phyloP scores from a whole-genome alignment of 2,113 vertebrate genomes.

The Myrmecophaga tridactyla region DNA sequence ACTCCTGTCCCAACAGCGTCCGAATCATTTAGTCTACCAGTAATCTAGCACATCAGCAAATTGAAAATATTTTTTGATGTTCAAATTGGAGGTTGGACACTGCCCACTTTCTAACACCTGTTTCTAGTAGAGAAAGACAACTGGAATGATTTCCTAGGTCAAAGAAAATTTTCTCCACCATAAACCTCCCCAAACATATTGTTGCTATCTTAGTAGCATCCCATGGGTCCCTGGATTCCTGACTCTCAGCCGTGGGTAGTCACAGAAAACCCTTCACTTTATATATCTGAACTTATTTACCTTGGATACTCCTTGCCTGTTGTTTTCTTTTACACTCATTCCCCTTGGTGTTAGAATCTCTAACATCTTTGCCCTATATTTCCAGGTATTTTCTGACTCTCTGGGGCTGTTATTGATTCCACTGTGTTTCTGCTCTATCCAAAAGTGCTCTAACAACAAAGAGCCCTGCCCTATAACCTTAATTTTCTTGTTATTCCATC shows the following conservation, averaged over 20 bases:
- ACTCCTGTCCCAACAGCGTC: not conserved
- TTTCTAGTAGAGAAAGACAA: not conserved
- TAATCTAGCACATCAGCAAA: not conserved
- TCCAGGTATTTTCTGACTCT: not conserved
- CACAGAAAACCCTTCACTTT: not conserved
- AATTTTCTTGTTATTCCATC: not conserved
- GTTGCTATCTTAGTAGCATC: not conserved
- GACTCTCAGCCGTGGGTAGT: not conserved
- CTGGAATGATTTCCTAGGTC: not conserved
- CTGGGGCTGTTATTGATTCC: not conserved
- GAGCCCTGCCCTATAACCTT: not conserved
- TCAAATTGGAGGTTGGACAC: not conserved
- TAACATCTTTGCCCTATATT: not conserved
- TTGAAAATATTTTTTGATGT: not conserved
- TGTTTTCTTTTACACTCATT: not conserved
- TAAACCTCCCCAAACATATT: not conserved
- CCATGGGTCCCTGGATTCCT: not conserved
- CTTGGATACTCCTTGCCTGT: not conserved
- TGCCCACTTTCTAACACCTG: not conserved
- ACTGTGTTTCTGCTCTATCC: not conserved
- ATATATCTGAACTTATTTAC: not conserved
- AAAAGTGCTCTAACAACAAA: not conserved
- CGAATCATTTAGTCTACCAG: not conserved
- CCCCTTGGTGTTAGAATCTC: not conserved
- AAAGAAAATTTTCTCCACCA: not conserved